Conservation (phyloP, 2,113 vertebrate species). For the Trinectes maculatus region DNA sequence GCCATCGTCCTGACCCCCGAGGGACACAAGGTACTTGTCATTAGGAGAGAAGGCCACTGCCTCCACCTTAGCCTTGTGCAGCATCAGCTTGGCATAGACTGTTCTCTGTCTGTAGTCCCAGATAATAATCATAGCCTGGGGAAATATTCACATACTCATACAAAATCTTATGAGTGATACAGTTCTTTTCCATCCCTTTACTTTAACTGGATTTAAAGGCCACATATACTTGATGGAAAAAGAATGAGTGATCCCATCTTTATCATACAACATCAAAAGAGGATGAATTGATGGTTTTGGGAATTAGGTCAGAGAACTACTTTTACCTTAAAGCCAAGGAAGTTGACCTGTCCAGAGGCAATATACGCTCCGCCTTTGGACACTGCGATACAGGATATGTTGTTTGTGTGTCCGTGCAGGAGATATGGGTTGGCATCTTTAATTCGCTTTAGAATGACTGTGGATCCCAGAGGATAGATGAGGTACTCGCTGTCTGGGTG, state of each 20-base stretch:
- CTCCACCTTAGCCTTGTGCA: conserved; percentile 90
- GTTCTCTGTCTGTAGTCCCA: conserved; percentile 86
- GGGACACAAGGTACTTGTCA: conserved; percentile 88
- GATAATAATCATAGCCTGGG: conserved; percentile 88
- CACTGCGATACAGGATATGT: conserved; percentile 86
- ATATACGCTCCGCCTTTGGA: conserved; percentile 85
- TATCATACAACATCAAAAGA: neutral
- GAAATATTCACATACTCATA: neutral
- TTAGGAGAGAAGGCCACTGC: conserved; percentile 88
- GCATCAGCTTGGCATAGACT: conserved; percentile 80
- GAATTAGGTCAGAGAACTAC: neutral
- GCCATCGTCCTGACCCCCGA: conserved; percentile 91
- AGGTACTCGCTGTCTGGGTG: conserved; percentile 88
- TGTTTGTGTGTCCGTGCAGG: conserved; percentile 89
- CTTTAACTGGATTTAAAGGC: neutral
- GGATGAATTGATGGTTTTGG: neutral
- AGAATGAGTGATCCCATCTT: neutral
- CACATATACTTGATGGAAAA: neutral
- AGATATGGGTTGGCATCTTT: conserved; percentile 83
- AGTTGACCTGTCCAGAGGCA: conserved; percentile 91
- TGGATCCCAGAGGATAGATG: conserved; percentile 89
- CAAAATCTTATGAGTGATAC: neutral
- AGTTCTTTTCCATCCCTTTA: neutral
- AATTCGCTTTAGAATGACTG: conserved; percentile 85
- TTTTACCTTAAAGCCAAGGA: conserved; percentile 88